Evolutionary conservation across 2,888 invertebrate species (phyloP).

Genomic region (Beris morrisii): DNA sequence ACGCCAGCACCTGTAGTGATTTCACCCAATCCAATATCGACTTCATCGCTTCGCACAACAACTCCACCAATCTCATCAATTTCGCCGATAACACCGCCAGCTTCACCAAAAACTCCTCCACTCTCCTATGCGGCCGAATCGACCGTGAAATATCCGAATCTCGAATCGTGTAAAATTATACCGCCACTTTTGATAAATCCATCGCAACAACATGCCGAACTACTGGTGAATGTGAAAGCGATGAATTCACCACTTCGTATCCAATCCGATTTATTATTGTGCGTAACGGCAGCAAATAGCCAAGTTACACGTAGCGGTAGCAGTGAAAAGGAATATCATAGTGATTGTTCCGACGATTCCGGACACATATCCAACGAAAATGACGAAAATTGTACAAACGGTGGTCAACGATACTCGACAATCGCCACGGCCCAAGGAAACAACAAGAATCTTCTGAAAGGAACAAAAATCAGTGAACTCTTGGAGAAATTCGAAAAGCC

Average conservation of each 20-base stretch:
- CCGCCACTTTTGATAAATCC: slow-evolving; percentile 51
- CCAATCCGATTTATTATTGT: slow-evolving; percentile 36
- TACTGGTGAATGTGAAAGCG: slow-evolving; percentile 50
- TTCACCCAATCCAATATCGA: slow-evolving; percentile 7
- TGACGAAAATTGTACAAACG: slow-evolving; percentile 49
- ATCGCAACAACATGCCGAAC: slow-evolving; percentile 51
- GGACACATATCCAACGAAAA: slow-evolving; percentile 80
- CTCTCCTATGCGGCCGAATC: slow-evolving; percentile 50
- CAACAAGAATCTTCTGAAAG: slow-evolving; percentile 13
- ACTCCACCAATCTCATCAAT: background rate
- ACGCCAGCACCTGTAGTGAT: background rate
- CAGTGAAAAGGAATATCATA: slow-evolving; percentile 60
- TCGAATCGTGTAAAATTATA: slow-evolving; percentile 53
- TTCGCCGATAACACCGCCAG: background rate
- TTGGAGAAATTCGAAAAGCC: slow-evolving; percentile 50
- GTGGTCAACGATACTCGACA: background rate
- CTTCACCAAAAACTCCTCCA: slow-evolving; percentile 1
- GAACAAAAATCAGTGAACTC: slow-evolving; percentile 48
- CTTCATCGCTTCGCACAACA: too few species aligned
- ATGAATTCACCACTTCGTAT: slow-evolving; percentile 29
- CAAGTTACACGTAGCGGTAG: slow-evolving; percentile 24
- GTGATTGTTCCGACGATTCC: slow-evolving; percentile 78
- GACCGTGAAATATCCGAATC: slow-evolving; percentile 46
- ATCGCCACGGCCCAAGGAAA: background rate
- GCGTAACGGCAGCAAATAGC: slow-evolving; percentile 22